These are phyloP conservation scores for Drosophila lutescens DNA, from an alignment of 2,888 invertebrate genomes.

Conservation along the genomic window DNA sequence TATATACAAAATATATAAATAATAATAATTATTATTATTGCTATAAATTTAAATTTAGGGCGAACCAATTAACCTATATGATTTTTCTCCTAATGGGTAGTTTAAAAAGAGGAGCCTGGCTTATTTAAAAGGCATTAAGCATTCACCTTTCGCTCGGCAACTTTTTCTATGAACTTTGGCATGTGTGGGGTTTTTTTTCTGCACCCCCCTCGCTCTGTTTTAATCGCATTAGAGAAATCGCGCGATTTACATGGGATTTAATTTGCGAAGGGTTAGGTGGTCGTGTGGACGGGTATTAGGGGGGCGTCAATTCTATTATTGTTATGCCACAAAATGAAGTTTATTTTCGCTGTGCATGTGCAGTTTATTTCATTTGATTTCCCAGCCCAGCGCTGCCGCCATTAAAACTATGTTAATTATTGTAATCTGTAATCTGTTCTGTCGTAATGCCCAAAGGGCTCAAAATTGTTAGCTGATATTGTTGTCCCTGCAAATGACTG, in stretches of 20 bases:
- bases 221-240: slow-evolving; percentile 50
- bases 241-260: slow-evolving; percentile 45
- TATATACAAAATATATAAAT: too few species aligned
- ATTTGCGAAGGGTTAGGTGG: slow-evolving; percentile 19
- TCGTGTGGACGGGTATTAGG: slow-evolving; percentile 5
- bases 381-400: slow-evolving; percentile 9
- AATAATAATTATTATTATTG: too few species aligned
- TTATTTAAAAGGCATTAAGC: slow-evolving; percentile 7
- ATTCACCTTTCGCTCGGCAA: slow-evolving; percentile 10
- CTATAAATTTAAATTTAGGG: too few species aligned
- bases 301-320: slow-evolving; percentile 12
- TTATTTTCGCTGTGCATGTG: slow-evolving; percentile 18
- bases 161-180: slow-evolving; percentile 17
- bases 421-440: slow-evolving; percentile 43
- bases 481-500: slow-evolving; percentile 32
- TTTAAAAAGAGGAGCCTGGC: background rate
- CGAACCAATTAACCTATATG: too few species aligned
- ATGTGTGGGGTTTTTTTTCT: slow-evolving; percentile 2
- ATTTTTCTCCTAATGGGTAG: background rate
- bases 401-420: slow-evolving; percentile 65
- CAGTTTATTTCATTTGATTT: slow-evolving; percentile 20
- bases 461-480: slow-evolving; percentile 24
- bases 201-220: background rate
- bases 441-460: slow-evolving; percentile 8
- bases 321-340: slow-evolving; percentile 26